phyloP scores from a whole-genome alignment of 2,888 invertebrate genomes.

The Andrena trimmerana region DNA sequence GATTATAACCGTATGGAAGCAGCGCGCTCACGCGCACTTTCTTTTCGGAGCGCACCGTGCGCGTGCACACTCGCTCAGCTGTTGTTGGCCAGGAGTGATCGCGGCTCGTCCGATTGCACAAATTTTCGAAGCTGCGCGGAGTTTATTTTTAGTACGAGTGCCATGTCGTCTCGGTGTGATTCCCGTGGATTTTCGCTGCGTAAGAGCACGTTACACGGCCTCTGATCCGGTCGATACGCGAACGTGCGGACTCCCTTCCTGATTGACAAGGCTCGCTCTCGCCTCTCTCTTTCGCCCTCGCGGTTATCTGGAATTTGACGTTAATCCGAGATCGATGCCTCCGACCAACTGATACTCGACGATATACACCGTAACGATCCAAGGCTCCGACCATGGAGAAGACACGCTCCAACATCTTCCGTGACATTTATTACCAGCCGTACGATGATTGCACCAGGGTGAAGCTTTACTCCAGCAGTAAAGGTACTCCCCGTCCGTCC shows the following conservation, averaged over 20 bases:
- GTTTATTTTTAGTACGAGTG: conserved; percentile 79
- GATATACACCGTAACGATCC: conserved; percentile 48
- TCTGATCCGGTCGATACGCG: conserved; percentile 66
- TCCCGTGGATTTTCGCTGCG: conserved; percentile 72
- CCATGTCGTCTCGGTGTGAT: conserved; percentile 73
- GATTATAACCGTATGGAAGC: conserved; percentile 53
- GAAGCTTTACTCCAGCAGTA: conserved; percentile 82
- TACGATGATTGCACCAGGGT: conserved; percentile 84
- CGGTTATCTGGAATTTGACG: conserved; percentile 43
- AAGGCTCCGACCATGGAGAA: conserved; percentile 75
- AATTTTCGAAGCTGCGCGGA: conserved; percentile 68
- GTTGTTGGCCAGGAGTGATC: conserved; percentile 59
- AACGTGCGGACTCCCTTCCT: conserved; percentile 44
- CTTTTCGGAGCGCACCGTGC: conserved; percentile 53
- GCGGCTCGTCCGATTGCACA: conserved; percentile 56
- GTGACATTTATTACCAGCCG: conserved; percentile 86
- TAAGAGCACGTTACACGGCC: conserved; percentile 69
- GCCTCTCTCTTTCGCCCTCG: conserved; percentile 17
- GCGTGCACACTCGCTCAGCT: conserved; percentile 75
- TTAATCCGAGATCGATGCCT: conserved; percentile 43
- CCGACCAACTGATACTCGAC: conserved; percentile 33
- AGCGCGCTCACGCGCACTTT: conserved; percentile 57
- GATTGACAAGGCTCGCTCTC: conserved; percentile 37
- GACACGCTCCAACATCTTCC: conserved; percentile 84
- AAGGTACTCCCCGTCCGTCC: conserved; percentile 74